Conservation (phyloP, 2,888 invertebrate genomes). For the Anticlea derivata region DNA sequence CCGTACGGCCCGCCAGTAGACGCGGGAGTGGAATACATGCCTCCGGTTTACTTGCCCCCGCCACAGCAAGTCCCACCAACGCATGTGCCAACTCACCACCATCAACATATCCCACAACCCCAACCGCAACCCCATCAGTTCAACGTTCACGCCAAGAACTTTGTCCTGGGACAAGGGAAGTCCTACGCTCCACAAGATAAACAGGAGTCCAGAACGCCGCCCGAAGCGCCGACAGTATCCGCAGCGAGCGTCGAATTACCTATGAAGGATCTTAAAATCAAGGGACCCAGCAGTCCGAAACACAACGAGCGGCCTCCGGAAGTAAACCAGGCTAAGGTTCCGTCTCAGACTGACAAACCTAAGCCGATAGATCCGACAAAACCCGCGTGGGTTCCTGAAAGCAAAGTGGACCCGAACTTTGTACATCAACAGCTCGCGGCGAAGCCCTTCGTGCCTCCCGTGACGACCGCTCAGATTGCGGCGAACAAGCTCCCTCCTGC, state of each 20-base stretch:
- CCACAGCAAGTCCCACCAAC: constrained; percentile 64
- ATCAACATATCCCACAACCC: constrained; percentile 48
- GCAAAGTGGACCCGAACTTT: constrained; percentile 43
- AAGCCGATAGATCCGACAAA: constrained; percentile 62
- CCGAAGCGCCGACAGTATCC: constrained; percentile 49
- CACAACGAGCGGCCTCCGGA: constrained; percentile 57
- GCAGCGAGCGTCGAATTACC: constrained; percentile 64
- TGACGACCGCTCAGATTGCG: constrained; percentile 50
- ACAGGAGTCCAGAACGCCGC: constrained; percentile 56
- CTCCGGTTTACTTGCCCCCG: constrained; percentile 71
- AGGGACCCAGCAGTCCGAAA: constrained; percentile 69
- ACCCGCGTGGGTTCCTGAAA: constrained; percentile 61
- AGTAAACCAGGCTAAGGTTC: constrained; percentile 46
- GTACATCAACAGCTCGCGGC: constrained; percentile 42
- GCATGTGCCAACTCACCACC: constrained; percentile 60
- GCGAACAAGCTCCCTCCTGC: constrained; percentile 59
- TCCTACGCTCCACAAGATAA: constrained; percentile 57
- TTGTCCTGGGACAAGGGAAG: constrained; percentile 71
- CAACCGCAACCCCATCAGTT: constrained; percentile 72
- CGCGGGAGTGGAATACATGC: constrained; percentile 70
- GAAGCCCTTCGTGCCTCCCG: constrained; percentile 61
- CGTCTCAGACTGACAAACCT: constrained; percentile 56
- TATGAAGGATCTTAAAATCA: constrained; percentile 75
- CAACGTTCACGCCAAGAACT: constrained; percentile 80
- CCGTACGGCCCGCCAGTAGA: constrained; percentile 71